These are phyloP conservation scores for Lytechinus pictus DNA, from an alignment of 35 echinoderm and acorn worm genomes.

Conservation along the genomic window DNA sequence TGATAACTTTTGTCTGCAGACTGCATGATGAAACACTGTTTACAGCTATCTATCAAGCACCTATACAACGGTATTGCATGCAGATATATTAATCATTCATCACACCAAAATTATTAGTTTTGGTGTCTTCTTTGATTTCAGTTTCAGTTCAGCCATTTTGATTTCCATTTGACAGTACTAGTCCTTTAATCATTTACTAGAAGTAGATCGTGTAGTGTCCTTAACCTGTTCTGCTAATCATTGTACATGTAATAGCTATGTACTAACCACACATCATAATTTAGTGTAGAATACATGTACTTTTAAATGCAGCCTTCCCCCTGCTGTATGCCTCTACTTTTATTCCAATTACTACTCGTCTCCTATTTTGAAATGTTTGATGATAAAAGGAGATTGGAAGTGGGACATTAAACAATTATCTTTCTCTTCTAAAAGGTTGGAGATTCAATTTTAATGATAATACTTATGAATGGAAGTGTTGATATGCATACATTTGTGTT, in stretches of 20 bases:
- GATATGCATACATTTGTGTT: too few relatives aligned
- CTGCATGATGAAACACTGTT: too few relatives aligned
- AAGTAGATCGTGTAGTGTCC: background rate
- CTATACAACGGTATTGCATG: background rate
- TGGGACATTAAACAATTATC: too few relatives aligned
- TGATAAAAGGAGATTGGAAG: background rate
- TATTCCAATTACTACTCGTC: background rate
- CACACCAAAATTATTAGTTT: background rate
- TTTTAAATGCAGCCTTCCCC: background rate
- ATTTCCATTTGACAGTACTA: background rate
- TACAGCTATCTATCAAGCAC: background rate
- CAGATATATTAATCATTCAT: background rate
- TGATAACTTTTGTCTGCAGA: too few relatives aligned
- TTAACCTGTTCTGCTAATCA: background rate
- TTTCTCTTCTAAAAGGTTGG: too few relatives aligned
- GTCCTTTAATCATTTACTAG: background rate
- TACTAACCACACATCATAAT: background rate
- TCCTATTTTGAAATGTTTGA: background rate
- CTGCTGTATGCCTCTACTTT: background rate
- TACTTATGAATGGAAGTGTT: too few relatives aligned
- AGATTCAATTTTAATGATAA: too few relatives aligned
- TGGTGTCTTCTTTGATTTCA: background rate
- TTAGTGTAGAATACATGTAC: background rate
- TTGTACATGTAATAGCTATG: background rate
- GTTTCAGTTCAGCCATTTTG: background rate